These are phyloP conservation scores for Eupeodes luniger DNA, from an alignment of 2,888 invertebrate genomes.

Conservation along the genomic window DNA sequence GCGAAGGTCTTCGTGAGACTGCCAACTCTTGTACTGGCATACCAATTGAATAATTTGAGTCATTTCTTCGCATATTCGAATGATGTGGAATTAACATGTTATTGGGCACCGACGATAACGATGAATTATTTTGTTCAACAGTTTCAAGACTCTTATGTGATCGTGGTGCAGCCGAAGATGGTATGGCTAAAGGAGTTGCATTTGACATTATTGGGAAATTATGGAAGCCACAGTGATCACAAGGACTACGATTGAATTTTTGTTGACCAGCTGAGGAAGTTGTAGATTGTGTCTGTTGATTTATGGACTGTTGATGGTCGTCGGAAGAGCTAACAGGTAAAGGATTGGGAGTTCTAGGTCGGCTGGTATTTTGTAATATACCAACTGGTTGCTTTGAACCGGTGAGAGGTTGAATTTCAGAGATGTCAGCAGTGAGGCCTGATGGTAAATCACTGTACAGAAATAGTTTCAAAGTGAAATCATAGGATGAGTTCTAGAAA, in stretches of 20 bases:
- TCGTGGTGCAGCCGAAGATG: slow-evolving; percentile 80
- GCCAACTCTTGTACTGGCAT: slow-evolving; percentile 80
- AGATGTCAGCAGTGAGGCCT: slow-evolving; percentile 58
- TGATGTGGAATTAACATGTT: slow-evolving; percentile 76
- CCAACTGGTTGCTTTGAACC: slow-evolving; percentile 52
- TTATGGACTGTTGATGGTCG: slow-evolving; percentile 25
- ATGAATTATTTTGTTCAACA: slow-evolving; percentile 79
- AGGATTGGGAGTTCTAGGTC: slow-evolving; percentile 45
- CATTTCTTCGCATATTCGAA: slow-evolving; percentile 79
- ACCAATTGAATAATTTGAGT: slow-evolving; percentile 79
- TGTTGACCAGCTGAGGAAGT: slow-evolving; percentile 42
- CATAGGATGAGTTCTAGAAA: background rate
- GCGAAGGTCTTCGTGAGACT: slow-evolving; percentile 83
- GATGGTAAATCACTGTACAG: slow-evolving; percentile 58
- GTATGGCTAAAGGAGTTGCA: slow-evolving; percentile 78
- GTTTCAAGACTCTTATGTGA: slow-evolving; percentile 82
- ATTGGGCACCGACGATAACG: slow-evolving; percentile 56
- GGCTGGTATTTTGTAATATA: slow-evolving; percentile 60
- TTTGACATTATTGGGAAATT: slow-evolving; percentile 82
- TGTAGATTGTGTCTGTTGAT: slow-evolving; percentile 29
- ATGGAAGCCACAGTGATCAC: slow-evolving; percentile 82
- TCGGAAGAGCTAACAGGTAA: slow-evolving; percentile 36
- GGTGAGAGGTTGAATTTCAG: slow-evolving; percentile 63
- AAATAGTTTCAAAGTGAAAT: slow-evolving; percentile 5
- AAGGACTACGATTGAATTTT: slow-evolving; percentile 79